Base-by-base conservation (phyloP, 2,797 vertebrate genomes). In the Acipenser ruthenus region DNA sequence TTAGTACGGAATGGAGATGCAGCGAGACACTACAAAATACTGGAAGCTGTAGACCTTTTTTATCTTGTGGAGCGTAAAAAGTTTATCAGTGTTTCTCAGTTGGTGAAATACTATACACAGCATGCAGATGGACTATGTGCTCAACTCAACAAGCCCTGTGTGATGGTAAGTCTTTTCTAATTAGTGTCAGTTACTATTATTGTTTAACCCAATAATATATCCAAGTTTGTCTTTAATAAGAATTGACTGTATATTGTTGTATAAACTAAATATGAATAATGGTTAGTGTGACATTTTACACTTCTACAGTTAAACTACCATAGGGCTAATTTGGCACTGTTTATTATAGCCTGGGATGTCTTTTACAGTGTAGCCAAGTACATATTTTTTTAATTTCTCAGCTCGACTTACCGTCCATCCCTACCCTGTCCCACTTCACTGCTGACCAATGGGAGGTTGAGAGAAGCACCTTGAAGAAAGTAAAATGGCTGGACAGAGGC, bases 391-490 rank as follows among this genome's bases (percentile, higher is more conserved):
- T 15, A 11, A 58, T 58, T 50, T 49, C 15, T 49, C 9, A 83
- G 80, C 69, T 81, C 67, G 80, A 79, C 15, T 63, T 49, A 6
- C 82, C 75, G 6, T 53, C 69, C 4, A 49, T 73, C 61, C 60
- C 68, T 6, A 75, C 66, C 13, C 60, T 82, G 12, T 75, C 73
- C 6, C 68, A 71, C 48, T n/a, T 49, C 8, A 69, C 69, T 23
- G 69, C 77, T 2, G 60, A 70, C 51, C 52, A 75, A 11, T 80
- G 79, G 75, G 82, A 84, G 67, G 69, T 84, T 18, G 65, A 79
- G 8, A 75, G 68, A 64, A 65, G 53, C 48, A 76, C 73, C 37
- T 69, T 84, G 2, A 63, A 64, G 15, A 80, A 74, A 69, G 23
- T 75, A 15, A 56, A 69, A 8, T 65, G 60, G 15, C 67, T 84